A percentile compares a stretch with the other conserved stretches of the same genome.
Conservation (phyloP, 2,113 vertebrate species). For the Hippocampus abdominalis region DNA sequence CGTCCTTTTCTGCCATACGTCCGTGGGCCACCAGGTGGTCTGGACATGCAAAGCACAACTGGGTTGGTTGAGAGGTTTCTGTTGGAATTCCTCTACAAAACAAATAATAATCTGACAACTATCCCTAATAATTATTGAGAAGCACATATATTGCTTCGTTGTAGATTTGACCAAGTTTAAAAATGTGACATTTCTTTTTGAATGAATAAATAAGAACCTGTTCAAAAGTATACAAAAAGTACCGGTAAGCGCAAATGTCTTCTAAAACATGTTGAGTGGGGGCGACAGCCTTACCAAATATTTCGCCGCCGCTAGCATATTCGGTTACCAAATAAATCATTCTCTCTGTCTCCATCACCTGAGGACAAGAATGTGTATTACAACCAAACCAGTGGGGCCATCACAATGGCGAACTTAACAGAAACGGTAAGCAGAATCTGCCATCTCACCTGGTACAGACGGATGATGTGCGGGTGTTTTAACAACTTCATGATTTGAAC, state of each 20-base stretch:
- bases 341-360: constrained; percentile 99
- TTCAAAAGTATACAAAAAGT: background rate
- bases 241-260: background rate
- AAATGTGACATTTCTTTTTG: background rate
- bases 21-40: constrained; percentile 97
- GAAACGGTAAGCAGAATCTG: constrained; percentile 30
- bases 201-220: background rate
- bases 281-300: constrained; percentile 86
- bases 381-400: constrained; percentile 34
- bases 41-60: constrained; percentile 44
- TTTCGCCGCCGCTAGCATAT: constrained; percentile 97
- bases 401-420: constrained; percentile 40
- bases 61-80: background rate
- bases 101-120: background rate
- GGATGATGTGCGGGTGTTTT: constrained; percentile 96
- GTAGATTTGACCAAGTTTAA: background rate
- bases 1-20: constrained; percentile 97
- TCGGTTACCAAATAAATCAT: constrained; percentile 99
- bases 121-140: background rate
- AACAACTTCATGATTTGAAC: constrained; percentile 99
- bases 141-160: background rate
- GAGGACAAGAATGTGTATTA: constrained; percentile 35
- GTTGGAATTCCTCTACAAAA: background rate
- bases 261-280: background rate
- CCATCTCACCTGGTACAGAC: constrained; percentile 87